Conservation (phyloP, 2,113 vertebrate species). For the Tylochromis polylepis region DNA sequence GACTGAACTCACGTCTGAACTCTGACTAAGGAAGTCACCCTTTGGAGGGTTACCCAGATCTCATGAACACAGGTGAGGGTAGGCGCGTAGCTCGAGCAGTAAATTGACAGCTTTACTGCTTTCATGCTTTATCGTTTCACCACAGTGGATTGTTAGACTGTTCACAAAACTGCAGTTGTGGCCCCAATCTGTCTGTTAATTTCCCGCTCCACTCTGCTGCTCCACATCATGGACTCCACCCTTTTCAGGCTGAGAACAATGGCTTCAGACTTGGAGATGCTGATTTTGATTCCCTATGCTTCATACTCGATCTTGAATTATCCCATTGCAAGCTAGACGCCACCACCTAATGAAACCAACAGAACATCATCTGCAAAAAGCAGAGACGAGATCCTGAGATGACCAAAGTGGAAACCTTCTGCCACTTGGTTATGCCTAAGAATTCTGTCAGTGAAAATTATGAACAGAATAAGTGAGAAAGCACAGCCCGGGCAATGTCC, state of each 20-base stretch:
- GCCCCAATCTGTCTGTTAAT: fast-evolving
- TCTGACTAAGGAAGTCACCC: no score
- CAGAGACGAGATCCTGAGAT: not conserved
- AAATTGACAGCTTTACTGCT: not conserved
- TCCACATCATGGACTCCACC: no score
- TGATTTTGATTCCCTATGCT: no score
- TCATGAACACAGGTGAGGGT: no score
- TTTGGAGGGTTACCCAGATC: no score
- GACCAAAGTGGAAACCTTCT: not conserved
- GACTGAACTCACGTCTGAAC: no score
- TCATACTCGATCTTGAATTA: no score
- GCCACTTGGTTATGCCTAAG: fast-evolving
- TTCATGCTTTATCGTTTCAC: not conserved
- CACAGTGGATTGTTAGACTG: not conserved
- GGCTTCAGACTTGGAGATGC: no score
- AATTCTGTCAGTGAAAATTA: not conserved
- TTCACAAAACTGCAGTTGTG: not conserved
- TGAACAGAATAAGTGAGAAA: not conserved
- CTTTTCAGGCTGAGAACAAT: no score
- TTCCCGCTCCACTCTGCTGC: not conserved
- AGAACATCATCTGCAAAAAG: not conserved
- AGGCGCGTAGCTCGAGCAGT: no score
- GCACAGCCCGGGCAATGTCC: not conserved
- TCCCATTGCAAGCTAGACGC: no score
- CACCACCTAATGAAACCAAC: not conserved